Percentiles rank a stretch among this genome's conserved stretches.
phyloP scores from a whole-genome alignment of 2,113 vertebrate species.

The Hyla sarda region DNA sequence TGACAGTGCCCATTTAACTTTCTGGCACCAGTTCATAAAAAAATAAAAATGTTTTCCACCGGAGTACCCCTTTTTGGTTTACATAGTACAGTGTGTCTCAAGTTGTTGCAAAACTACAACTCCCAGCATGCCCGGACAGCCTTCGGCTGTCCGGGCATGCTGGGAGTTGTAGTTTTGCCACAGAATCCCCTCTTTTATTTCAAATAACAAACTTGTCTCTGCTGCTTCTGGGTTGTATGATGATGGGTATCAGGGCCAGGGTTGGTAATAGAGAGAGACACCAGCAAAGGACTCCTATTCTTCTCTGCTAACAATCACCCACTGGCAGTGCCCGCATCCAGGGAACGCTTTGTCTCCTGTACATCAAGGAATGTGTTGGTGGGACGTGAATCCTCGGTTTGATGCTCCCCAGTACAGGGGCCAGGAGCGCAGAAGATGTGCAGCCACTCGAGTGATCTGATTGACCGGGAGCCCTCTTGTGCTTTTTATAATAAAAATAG shows the following conservation, averaged over 20 bases:
- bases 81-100: too few species aligned
- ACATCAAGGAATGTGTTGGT: constrained; percentile 19
- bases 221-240: neutral
- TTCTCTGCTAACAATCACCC: constrained; percentile 20
- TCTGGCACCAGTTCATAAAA: too few species aligned
- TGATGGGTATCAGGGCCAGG: neutral
- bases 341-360: neutral
- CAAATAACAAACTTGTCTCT: neutral
- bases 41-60: too few species aligned
- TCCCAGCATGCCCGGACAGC: too few species aligned
- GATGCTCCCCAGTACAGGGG: constrained; percentile 39
- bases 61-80: too few species aligned
- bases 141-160: too few species aligned
- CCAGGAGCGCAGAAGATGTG: constrained; percentile 58
- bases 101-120: too few species aligned
- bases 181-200: too few species aligned
- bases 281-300: neutral
- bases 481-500: constrained; percentile 40
- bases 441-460: constrained; percentile 51
- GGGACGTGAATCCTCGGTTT: constrained; percentile 38
- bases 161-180: too few species aligned
- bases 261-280: neutral
- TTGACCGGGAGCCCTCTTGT: constrained; percentile 43
- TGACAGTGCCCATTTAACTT: too few species aligned
- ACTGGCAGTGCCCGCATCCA: constrained; percentile 9